Percentiles rank a stretch among this genome's conserved stretches.
Conservation (phyloP, 2,797 vertebrate species). For the Phyllotis vaccarum region DNA sequence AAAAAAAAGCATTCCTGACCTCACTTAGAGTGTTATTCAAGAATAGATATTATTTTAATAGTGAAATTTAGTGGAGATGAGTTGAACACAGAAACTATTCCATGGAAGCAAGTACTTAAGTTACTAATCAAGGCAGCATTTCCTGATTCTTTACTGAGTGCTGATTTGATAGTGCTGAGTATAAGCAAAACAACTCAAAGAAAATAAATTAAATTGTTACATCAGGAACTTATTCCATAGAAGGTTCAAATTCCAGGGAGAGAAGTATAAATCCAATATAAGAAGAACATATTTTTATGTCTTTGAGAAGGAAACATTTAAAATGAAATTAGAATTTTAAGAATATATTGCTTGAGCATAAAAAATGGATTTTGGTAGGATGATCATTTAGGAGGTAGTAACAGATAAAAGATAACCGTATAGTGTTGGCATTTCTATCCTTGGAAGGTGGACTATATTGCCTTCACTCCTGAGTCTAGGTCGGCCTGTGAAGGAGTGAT, state of each 20-base stretch:
- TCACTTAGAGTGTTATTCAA: neutral
- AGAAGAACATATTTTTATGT: neutral
- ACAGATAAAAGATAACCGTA: neutral
- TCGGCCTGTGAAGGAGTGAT: neutral
- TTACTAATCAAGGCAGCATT: neutral
- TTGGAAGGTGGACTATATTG: neutral
- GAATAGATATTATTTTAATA: neutral
- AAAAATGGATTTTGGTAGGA: neutral
- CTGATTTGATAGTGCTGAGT: neutral
- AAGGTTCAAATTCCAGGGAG: neutral
- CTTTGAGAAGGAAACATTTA: neutral
- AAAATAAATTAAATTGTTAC: neutral
- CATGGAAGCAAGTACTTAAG: neutral
- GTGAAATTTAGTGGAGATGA: neutral
- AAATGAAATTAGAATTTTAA: constrained; percentile 4
- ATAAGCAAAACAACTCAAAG: neutral
- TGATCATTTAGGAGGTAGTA: neutral
- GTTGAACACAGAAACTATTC: neutral
- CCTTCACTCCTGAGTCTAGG: neutral
- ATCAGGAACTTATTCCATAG: neutral
- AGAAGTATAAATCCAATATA: constrained; percentile 31
- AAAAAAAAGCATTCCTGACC: constrained; percentile 2
- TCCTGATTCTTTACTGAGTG: neutral
- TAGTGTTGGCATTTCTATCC: neutral
- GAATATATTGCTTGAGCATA: neutral